Base-by-base conservation (phyloP, 2,888 invertebrate species). In the Blastobasis adustella region DNA sequence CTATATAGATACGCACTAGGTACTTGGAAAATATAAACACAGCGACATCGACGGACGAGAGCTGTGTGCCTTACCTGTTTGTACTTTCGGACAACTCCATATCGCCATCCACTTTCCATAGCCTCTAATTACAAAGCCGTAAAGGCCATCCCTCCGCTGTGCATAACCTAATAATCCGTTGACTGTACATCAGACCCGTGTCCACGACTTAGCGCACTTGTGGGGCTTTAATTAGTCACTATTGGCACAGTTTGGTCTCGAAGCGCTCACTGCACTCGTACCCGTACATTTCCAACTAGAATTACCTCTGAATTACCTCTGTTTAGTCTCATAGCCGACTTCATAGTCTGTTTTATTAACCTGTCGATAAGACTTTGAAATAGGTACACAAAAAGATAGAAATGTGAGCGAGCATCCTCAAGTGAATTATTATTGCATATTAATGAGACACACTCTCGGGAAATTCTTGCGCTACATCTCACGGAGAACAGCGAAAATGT, bases 401-500 rank as follows among this genome's bases (percentile, higher is more conserved):
- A 54, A 41, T 46, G 39, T 45, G 44, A 48, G 45, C 10, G 41
- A 38, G 43, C n/a, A 42, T 36, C 10, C 23, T n/a, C 10, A 6
- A 41, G 43, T 38, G 45, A 10, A 42, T 23, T 9, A 9, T 7
- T 50, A 49, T 45, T 49, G 36, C 46, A 58, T 51, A 53, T 77
- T 70, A 52, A 81, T 81, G 80, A 73, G 60, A 74, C 54, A 67
- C 49, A 67, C 62, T 48, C 58, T 78, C 23, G 51, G 58, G 37
- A 70, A 67, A 49, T 56, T 80, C 3, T 73, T 66, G 62, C 56
- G 58, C 52, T 71, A 64, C 51, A 45, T 79, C 23, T 53, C 61
- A 53, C 62, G 58, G 52, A 63, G 66, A 61, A 57, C 70, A 10
- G 61, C 55, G 8, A 89, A 84, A 61, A 95, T 95, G 94, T 95